Base-by-base conservation (phyloP, 35 echinoderm and acorn worm species). In the Stichopus chloronotus region DNA sequence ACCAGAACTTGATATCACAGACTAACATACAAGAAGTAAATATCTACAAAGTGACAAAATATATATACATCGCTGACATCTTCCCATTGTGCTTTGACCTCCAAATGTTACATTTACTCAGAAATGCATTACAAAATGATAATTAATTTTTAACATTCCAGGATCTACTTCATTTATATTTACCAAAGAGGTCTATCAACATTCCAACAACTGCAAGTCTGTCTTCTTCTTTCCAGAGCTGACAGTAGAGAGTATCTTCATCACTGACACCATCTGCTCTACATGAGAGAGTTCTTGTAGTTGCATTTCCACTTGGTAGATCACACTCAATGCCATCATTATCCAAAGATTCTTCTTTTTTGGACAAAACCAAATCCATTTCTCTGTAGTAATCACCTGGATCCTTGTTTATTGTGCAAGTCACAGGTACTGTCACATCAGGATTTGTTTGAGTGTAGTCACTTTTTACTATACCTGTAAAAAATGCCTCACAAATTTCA, bases 391-490 rank as follows among this genome's bases (percentile, higher is more conserved):
- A 1, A 9, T 56, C 14, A 55, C 43, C 23, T 63, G 20, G 23
- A 56, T 59, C 59, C 21, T 17, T 17, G 58, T 12, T 59, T 0
- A 21, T 19, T 63, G 7, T 17, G 23, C 86, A 88, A 0, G 23
- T 57, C 2, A 88, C 52, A 61, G 6, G 16, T 19, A 56, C 19
- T 57, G 14, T 3, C 14, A 17, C 5, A 5, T 13, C 23, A 8
- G 59, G 20, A 17, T 30, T 59, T 88, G 56, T 19, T 43, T 5
- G 58, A 53, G 11, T 88, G 9, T 5, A 24, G 19, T 5, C 63
- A 13, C 20, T 23, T 4, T 59, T 2, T 68, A 19, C 16, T 63
- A 61, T 65, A 76, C 3, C 94, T 94, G 76, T n/a, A 94, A 53
- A n/a, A 2, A 16, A 88, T 53, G 58, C 5, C 8, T 17, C 30